phyloP scores from a whole-genome alignment of 2,113 vertebrate genomes.

The Procavia capensis region DNA sequence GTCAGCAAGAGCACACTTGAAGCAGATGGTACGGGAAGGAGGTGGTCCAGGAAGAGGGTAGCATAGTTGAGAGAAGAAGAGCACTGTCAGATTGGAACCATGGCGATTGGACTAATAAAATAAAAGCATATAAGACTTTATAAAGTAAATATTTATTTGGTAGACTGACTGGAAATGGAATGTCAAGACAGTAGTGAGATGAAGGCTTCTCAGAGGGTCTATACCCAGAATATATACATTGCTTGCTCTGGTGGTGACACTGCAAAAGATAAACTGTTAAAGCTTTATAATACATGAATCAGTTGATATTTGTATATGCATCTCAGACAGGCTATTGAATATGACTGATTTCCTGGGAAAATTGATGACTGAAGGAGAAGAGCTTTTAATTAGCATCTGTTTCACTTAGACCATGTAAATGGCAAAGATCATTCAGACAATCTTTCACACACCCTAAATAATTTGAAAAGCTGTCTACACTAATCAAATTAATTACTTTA shows the following conservation, averaged over 20 bases:
- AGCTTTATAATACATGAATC: not conserved
- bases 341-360: conserved; percentile 35
- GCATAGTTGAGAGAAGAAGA: not conserved
- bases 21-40: not conserved
- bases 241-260: not conserved
- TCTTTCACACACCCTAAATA: conserved; percentile 38
- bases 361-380: not conserved
- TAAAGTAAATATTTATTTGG: not conserved
- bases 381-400: conserved; percentile 48
- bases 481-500: conserved; percentile 59
- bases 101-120: not conserved
- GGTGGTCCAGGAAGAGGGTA: not conserved
- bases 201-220: not conserved
- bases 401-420: conserved; percentile 43
- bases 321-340: not conserved
- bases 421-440: conserved; percentile 4
- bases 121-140: not conserved
- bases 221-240: not conserved
- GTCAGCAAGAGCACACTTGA: not conserved
- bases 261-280: conserved; percentile 12
- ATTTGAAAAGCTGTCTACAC: conserved; percentile 65
- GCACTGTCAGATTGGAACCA: not conserved
- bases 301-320: not conserved
- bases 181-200: not conserved
- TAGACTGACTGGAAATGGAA: not conserved